Evolutionary conservation across 1,140 invertebrate species (phyloP), one percentile per base, ranked within the genome.

Genomic region (Druon quercuslanigerum): DNA sequence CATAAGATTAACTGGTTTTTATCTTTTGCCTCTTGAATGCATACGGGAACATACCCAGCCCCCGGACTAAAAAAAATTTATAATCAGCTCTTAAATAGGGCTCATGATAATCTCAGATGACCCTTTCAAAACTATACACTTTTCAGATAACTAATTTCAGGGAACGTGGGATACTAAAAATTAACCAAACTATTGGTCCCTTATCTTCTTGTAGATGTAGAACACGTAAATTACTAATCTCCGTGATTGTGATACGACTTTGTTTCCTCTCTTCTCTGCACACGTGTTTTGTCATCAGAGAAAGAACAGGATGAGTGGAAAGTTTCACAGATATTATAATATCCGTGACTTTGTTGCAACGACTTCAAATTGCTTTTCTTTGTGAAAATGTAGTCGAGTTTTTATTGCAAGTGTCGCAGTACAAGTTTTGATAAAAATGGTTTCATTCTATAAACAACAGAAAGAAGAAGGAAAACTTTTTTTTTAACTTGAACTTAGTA

Each of bases 161-260:
- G n/a, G n/a, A 66, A n/a, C 25, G n/a, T 66, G 0, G 6, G 40
- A 40, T 46, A 66, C 14, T 14, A 66, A 16, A 66, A 66, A 66
- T 46, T 66, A 16, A 9, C 25, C 33, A 16, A 46, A 66, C 25
- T 66, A 33, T 66, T 66, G 57, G 57, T 25, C 13, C 25, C 20
- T 66, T 66, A 66, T 66, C 60, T 66, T 40, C 25, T 66, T 56
- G 20, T 20, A 66, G 60, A 66, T 46, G 14, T 66, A 9, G 60
- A 16, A 9, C 60, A 66, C 60, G 25, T 66, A 66, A 66, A 66
- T 66, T 66, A 66, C 13, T 66, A 66, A 66, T 66, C 60, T 66
- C 3, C 25, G 46, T 33, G 60, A 66, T 66, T 6, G 14, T 33
- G 60, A 66, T 66, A 46, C 25, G 60, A 66, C 25, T 66, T 66